Percentiles rank a stretch among this genome's conserved stretches.
phyloP scores from a whole-genome alignment of 92 coral and sea anemone species.

The Pocillopora grandis region DNA sequence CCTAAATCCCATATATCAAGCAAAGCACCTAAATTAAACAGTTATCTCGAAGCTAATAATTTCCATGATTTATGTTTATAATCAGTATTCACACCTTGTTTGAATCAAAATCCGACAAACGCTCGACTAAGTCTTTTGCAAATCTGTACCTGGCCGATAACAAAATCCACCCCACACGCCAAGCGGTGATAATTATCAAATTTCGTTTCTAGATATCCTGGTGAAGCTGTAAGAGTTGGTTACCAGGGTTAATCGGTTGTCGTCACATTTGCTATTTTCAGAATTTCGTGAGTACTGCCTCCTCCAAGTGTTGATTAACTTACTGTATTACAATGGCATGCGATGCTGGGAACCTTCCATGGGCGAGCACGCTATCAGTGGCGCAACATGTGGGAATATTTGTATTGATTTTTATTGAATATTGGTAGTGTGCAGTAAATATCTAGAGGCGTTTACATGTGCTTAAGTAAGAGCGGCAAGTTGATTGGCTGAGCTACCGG shows the following conservation, averaged over 20 bases:
- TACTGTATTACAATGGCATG: not conserved
- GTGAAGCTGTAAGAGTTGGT: not conserved
- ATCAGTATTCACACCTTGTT: too few relatives aligned
- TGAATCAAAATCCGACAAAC: too few relatives aligned
- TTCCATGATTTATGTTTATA: too few relatives aligned
- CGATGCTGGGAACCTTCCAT: not conserved
- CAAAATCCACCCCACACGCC: not conserved
- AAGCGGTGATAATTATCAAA: not conserved
- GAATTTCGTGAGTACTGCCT: slow-evolving; percentile 10
- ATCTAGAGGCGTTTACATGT: too few relatives aligned
- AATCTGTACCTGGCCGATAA: not conserved
- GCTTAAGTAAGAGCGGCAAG: too few relatives aligned
- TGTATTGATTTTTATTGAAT: not conserved
- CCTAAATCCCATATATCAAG: too few relatives aligned
- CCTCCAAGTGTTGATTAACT: not conserved
- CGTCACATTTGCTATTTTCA: not conserved
- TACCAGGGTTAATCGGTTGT: not conserved
- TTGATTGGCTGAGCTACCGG: too few relatives aligned
- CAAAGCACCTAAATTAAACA: too few relatives aligned
- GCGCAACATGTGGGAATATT: not conserved
- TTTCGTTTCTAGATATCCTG: not conserved
- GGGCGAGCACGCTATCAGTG: not conserved
- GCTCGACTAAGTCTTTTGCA: too few relatives aligned
- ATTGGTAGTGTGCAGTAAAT: not conserved
- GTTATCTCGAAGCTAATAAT: too few relatives aligned